A percentile compares a stretch with the other conserved stretches of the same genome.
These are phyloP conservation scores for Epinotia nisella DNA, from an alignment of 2,888 invertebrate species.

Conservation along the genomic window DNA sequence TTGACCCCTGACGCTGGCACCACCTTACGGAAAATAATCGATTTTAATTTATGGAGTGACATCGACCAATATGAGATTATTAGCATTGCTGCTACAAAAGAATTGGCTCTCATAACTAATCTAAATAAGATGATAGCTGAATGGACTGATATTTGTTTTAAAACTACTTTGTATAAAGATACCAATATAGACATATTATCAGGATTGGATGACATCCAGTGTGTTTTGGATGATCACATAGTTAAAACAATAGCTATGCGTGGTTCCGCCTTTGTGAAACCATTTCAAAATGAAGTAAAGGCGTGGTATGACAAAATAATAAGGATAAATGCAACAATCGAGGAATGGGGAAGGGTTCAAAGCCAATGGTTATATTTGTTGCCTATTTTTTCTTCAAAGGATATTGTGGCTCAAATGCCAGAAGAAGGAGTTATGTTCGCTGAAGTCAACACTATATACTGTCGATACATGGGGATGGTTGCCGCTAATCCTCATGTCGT, in stretches of 20 bases:
- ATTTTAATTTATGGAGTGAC: conserved; percentile 88
- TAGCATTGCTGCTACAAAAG: conserved; percentile 92
- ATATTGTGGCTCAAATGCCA: conserved; percentile 94
- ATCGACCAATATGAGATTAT: conserved; percentile 93
- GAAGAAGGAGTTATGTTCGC: conserved; percentile 92
- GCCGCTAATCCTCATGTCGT: conserved; percentile 87
- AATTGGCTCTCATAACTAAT: conserved; percentile 88
- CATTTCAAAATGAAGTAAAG: conserved; percentile 88
- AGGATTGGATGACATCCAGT: conserved; percentile 91
- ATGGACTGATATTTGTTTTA: conserved; percentile 91
- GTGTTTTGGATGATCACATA: conserved; percentile 92
- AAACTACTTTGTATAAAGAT: conserved; percentile 88
- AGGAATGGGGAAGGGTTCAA: conserved; percentile 94
- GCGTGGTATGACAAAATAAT: conserved; percentile 90
- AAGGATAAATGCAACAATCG: conserved; percentile 88
- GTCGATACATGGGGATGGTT: conserved; percentile 87
- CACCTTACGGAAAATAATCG: conserved; percentile 90
- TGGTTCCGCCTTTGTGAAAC: conserved; percentile 94
- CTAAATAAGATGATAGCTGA: conserved; percentile 92
- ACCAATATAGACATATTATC: conserved; percentile 89
- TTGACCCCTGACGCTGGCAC: conserved; percentile 94
- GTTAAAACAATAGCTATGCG: conserved; percentile 93
- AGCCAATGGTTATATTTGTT: conserved; percentile 93
- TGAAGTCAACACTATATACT: conserved; percentile 88
- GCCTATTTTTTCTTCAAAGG: conserved; percentile 94